phyloP scores from a whole-genome alignment of 2,797 vertebrate genomes.

The Melanotaenia pygmaea region DNA sequence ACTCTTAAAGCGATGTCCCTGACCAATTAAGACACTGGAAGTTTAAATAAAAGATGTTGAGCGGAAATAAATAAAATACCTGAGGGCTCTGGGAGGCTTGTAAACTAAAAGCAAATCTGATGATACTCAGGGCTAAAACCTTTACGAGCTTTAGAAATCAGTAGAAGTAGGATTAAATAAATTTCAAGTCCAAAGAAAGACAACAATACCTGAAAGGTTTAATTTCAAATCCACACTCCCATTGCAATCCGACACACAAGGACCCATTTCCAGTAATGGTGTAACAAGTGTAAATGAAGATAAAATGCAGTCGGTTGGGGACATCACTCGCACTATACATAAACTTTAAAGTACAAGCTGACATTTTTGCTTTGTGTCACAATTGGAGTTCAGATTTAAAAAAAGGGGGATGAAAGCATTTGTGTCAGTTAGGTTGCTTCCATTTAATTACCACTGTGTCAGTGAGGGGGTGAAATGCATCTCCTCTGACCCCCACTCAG shows the following conservation, averaged over 20 bases:
- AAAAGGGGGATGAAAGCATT: slow-evolving; percentile 18
- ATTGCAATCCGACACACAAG: not conserved
- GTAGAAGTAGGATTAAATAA: too few relatives aligned
- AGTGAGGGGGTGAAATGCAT: slow-evolving; percentile 36
- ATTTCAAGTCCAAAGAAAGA: too few relatives aligned
- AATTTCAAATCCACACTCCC: not conserved
- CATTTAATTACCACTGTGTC: slow-evolving; percentile 68
- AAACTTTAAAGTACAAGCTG: slow-evolving; percentile 16
- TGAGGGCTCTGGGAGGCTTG: too few relatives aligned
- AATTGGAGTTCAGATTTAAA: slow-evolving; percentile 12
- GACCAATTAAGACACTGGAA: too few relatives aligned
- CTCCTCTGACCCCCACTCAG: slow-evolving; percentile 52
- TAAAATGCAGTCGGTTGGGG: slow-evolving; percentile 16
- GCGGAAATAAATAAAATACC: too few relatives aligned
- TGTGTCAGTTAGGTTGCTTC: slow-evolving; percentile 59
- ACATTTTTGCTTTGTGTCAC: slow-evolving; percentile 39
- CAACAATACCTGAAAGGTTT: not conserved
- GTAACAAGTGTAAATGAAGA: slow-evolving; percentile 6
- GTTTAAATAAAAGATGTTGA: too few relatives aligned
- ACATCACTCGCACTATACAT: slow-evolving; percentile 23
- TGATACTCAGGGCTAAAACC: too few relatives aligned
- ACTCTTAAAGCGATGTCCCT: too few relatives aligned
- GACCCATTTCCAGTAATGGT: not conserved
- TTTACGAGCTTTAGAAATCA: too few relatives aligned
- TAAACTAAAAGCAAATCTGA: too few relatives aligned